A percentile compares a stretch with the other conserved stretches of the same genome.
phyloP scores from a whole-genome alignment of 1,140 invertebrate genomes.

The Odontomachus brunneus region DNA sequence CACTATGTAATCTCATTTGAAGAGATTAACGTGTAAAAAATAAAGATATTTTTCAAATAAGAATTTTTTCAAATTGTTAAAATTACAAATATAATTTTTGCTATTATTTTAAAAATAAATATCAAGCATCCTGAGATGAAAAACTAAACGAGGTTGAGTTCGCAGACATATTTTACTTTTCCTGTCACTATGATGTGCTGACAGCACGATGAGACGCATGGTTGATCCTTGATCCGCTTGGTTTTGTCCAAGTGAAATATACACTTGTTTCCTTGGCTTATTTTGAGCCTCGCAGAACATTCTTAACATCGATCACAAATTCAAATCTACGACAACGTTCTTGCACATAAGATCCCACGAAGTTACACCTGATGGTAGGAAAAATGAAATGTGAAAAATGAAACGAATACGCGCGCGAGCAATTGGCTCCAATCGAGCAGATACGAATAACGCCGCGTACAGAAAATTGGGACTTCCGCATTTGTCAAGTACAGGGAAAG shows the following conservation, averaged over 20 bases:
- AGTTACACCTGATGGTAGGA: neutral
- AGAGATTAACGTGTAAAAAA: no score
- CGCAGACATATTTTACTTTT: no score
- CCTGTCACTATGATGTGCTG: no score
- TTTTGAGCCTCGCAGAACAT: neutral
- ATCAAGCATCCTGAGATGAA: no score
- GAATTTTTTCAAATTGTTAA: no score
- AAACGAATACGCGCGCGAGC: neutral
- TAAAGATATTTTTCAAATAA: no score
- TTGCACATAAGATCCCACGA: neutral
- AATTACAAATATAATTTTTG: no score
- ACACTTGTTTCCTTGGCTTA: neutral
- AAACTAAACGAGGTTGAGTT: no score
- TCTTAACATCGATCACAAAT: neutral
- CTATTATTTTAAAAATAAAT: no score
- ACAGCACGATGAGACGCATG: no score
- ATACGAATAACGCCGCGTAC: neutral
- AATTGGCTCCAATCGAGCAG: slow-evolving; percentile 27
- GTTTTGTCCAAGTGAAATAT: neutral
- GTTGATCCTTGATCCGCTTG: no score
- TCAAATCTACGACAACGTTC: neutral
- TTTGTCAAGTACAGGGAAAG: slow-evolving; percentile 15
- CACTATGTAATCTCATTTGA: no score
- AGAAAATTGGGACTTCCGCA: slow-evolving; percentile 25
- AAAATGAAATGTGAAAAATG: slow-evolving; percentile 25